Base-by-base conservation (phyloP, 2,888 invertebrate species). In the Chorisops tibialis region DNA sequence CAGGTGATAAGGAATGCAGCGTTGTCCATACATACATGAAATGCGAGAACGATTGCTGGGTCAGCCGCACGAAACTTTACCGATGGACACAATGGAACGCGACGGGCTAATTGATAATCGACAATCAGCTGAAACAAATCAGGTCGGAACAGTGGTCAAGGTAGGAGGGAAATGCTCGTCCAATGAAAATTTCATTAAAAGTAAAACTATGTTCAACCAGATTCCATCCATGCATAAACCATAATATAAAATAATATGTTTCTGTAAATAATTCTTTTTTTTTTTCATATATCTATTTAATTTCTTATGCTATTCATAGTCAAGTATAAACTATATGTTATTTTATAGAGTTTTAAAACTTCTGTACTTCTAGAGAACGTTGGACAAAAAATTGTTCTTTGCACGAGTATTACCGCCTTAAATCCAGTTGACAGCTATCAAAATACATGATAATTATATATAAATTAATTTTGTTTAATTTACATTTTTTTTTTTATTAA, bases 11-110 rank as follows among this genome's bases (percentile, higher is more conserved):
- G 78, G 77, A 71, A 78, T 78, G 78, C 78, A 78, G 76, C 79
- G 91, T 81, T 92, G 91, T 83, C 92, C 92, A 74, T 92, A 92
- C 83, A 87, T 92, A 80, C 90, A 91, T 84, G 92, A 92, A 86
- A 92, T 92, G 92, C 91, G 91, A 83, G 91, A 92, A 85, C 88
- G 92, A 74, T 83, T 92, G 80, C 84, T 92, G 71, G 88, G 88
- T 74, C 86, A 87, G 74, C 82, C 83, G 64, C 84, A 85, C 68
- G 85, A 87, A 76, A 84, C 84, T 75, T 78, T 84, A 73, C 84
- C 85, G 69, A 81, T 85, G 80, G 85, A 84, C 72, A 81, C 82
- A 71, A 80, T 84, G 72, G 81, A 81, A 74, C 79, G 81, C 63
- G 82, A 81, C 71, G 76, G 76, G 70, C 70, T 76, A 68, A 77